Percentiles rank a stretch among this genome's conserved stretches.
phyloP scores from a whole-genome alignment of 2,113 vertebrate species.

The Nesoenas mayeri region DNA sequence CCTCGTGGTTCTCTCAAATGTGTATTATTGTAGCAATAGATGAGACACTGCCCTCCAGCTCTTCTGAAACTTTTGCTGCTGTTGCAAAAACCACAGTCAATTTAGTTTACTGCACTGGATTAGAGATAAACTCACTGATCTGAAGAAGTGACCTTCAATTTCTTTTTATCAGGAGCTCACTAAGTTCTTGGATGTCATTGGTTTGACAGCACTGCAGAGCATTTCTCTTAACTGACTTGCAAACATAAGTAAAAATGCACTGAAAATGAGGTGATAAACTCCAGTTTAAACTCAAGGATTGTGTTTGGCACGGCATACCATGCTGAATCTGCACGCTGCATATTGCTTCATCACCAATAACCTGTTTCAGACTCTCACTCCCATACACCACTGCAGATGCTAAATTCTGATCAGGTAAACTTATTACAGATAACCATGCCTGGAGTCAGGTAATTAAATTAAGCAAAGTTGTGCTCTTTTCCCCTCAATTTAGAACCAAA shows the following conservation, averaged over 20 bases:
- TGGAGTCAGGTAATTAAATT: neutral
- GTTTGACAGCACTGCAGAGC: neutral
- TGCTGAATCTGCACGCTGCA: neutral
- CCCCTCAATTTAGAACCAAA: neutral
- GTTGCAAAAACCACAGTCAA: conserved; percentile 21
- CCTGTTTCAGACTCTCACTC: neutral
- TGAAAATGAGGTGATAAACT: neutral
- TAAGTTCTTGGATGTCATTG: neutral
- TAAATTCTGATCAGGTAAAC: neutral
- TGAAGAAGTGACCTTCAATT: conserved; percentile 51
- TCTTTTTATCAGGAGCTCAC: conserved; percentile 30
- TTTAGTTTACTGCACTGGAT: conserved; percentile 28
- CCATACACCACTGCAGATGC: neutral
- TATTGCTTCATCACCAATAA: neutral
- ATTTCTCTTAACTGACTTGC: neutral
- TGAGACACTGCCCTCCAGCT: neutral
- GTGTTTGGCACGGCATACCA: neutral
- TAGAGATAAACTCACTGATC: conserved; percentile 51
- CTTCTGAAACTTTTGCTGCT: conserved; percentile 4
- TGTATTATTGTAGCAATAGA: neutral
- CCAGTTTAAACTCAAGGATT: neutral
- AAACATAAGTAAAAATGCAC: neutral
- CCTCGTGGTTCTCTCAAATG: neutral
- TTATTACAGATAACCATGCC: neutral
- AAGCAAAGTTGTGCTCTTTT: neutral